Evolutionary conservation across 2,797 vertebrate genomes (phyloP).

Genomic region (Molossus alvarezi): DNA sequence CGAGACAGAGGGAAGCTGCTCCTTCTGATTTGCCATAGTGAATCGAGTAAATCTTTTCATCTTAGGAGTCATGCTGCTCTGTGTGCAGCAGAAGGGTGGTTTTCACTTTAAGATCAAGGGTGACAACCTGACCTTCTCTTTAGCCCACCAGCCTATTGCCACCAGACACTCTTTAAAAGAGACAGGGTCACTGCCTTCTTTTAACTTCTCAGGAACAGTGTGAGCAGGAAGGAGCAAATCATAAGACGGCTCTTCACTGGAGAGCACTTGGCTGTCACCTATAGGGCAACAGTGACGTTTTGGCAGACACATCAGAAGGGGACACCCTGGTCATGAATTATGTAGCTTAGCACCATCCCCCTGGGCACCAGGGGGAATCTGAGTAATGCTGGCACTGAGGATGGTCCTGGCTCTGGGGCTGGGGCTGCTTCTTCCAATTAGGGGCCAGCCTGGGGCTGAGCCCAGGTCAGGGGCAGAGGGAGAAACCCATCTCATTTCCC

Average conservation of each 20-base stretch:
- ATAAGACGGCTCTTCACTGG: not conserved
- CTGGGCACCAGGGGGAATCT: conserved; percentile 30
- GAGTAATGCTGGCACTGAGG: conserved; percentile 70
- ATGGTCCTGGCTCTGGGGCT: conserved; percentile 33
- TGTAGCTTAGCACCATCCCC: conserved; percentile 52
- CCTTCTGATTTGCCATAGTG: not conserved
- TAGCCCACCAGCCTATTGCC: not conserved
- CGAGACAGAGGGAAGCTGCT: not conserved
- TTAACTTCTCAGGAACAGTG: conserved; percentile 14
- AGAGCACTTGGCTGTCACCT: conserved; percentile 59
- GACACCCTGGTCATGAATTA: conserved; percentile 53
- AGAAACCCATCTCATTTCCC: conserved; percentile 55
- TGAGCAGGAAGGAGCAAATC: conserved; percentile 16
- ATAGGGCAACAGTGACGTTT: conserved; percentile 6
- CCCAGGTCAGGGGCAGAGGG: conserved; percentile 24
- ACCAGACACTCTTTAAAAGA: not conserved
- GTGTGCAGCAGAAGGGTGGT: not conserved
- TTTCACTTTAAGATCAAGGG: not conserved
- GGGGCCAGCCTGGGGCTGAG: conserved; percentile 60
- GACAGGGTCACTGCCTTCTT: not conserved
- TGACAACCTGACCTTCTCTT: conserved; percentile 4
- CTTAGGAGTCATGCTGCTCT: not conserved
- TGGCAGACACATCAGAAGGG: conserved; percentile 63
- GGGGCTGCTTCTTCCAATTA: conserved; percentile 73
- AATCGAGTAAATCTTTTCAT: not conserved